Evolutionary conservation across 2,888 invertebrate genomes (phyloP).

Genomic region (Morpho helenor): DNA sequence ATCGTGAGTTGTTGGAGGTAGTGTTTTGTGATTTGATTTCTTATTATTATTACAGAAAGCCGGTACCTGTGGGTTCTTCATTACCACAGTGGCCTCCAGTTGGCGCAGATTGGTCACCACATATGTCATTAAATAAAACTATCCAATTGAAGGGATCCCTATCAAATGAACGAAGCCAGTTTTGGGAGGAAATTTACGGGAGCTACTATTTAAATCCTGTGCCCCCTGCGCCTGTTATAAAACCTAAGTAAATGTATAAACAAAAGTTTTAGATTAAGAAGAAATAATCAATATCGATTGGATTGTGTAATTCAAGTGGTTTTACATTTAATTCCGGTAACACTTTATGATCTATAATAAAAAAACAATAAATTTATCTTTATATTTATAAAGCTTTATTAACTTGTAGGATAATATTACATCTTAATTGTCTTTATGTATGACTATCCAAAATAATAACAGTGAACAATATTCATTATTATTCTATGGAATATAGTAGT

Average conservation of each 20-base stretch:
- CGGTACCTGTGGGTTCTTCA: neutral
- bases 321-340: no score
- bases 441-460: no score
- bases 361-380: no score
- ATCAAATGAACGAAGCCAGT: constrained; percentile 29
- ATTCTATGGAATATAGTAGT: no score
- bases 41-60: neutral
- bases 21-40: neutral
- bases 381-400: no score
- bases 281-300: neutral
- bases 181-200: constrained; percentile 39
- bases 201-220: constrained; percentile 28
- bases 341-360: no score
- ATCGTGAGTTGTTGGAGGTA: no score
- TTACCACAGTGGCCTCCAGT: constrained; percentile 2
- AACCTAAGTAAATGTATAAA: neutral
- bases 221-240: constrained; percentile 11
- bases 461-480: no score
- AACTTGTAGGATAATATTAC: no score
- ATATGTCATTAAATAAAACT: constrained; percentile 14
- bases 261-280: neutral
- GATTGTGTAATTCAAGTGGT: no score
- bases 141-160: constrained; percentile 23
- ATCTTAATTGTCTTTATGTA: no score
- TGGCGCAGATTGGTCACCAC: neutral